A percentile compares a stretch with the other conserved stretches of the same genome.
Evolutionary conservation across 2,888 invertebrate genomes (phyloP).

Genomic region (Callinectes sapidus): DNA sequence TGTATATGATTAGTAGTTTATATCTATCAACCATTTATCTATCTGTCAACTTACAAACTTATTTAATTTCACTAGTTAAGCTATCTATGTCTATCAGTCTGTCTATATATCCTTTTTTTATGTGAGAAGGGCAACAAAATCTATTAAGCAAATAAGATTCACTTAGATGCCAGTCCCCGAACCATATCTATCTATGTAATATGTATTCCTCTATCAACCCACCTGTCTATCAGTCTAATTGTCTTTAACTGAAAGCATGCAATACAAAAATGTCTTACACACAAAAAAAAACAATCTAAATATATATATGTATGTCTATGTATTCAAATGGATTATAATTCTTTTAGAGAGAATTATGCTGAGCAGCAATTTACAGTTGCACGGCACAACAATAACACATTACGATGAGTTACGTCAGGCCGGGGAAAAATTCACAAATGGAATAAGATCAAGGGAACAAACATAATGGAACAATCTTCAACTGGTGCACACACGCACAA

Average conservation of each 20-base stretch:
- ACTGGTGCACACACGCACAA: not conserved
- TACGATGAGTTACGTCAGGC: constrained; percentile 30
- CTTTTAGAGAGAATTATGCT: constrained; percentile 33
- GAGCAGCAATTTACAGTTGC: constrained; percentile 24
- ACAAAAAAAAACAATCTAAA: not conserved
- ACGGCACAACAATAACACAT: constrained; percentile 28
- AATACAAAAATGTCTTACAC: not conserved
- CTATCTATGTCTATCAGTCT: too few species aligned
- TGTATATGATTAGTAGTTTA: too few species aligned
- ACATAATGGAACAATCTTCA: not conserved
- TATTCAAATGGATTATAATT: constrained; percentile 23
- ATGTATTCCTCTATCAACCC: not conserved
- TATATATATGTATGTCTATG: not conserved
- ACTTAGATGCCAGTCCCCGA: too few species aligned
- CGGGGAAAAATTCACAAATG: not conserved
- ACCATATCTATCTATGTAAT: not conserved
- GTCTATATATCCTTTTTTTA: too few species aligned
- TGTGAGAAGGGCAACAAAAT: too few species aligned
- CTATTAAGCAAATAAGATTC: too few species aligned
- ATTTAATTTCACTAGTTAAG: too few species aligned
- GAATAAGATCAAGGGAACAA: constrained; percentile 19
- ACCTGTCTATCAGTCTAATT: not conserved
- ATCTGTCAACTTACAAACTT: too few species aligned
- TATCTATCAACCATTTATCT: too few species aligned
- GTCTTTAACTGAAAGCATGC: not conserved